A percentile compares a stretch with the other conserved stretches of the same genome.
phyloP scores from a whole-genome alignment of 2,797 vertebrate species.

The Emys orbicularis region DNA sequence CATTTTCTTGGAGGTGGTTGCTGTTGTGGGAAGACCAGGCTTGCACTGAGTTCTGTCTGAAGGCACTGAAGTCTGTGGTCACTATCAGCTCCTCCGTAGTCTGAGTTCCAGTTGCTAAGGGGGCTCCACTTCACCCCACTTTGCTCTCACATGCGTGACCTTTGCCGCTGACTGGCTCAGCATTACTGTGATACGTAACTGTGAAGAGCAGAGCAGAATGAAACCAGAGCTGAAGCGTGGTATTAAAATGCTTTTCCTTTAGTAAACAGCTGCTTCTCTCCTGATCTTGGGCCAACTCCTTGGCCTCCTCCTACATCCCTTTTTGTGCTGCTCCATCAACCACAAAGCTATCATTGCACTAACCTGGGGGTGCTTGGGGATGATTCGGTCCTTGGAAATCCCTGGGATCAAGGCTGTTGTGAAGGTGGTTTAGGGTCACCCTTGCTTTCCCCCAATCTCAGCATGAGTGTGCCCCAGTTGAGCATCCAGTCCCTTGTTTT shows the following conservation, averaged over 20 bases:
- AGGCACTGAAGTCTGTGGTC: background rate
- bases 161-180: background rate
- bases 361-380: background rate
- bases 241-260: conserved; percentile 4
- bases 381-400: background rate
- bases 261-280: background rate
- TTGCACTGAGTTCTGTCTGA: background rate
- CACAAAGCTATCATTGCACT: background rate
- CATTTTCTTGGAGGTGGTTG: conserved; percentile 18
- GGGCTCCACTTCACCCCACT: background rate
- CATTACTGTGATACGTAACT: background rate
- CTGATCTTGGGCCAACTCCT: background rate
- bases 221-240: conserved; percentile 27
- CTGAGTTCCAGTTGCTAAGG: background rate
- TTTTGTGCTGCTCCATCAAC: background rate
- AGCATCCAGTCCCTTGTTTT: background rate
- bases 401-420: background rate
- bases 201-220: conserved; percentile 29
- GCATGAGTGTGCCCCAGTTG: background rate
- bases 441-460: background rate
- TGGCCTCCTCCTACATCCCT: background rate
- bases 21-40: background rate
- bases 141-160: background rate
- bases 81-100: background rate
- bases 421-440: background rate